Evolutionary conservation across 35 echinoderm and acorn worm genomes (phyloP).

Genomic region (Heliocidaris tuberculata): DNA sequence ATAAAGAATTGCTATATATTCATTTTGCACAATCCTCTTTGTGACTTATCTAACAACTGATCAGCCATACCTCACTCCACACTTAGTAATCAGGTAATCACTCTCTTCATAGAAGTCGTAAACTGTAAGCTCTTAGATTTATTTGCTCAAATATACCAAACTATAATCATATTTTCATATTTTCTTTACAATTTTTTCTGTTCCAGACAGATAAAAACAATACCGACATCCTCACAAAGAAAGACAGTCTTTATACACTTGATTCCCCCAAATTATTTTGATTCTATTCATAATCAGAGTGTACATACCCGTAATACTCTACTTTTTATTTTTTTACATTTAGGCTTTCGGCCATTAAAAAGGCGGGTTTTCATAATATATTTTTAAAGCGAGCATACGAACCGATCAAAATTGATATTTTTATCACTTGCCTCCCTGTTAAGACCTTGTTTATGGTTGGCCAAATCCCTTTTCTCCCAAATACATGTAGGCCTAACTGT

Average conservation of each 20-base stretch:
- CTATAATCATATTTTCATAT: neutral
- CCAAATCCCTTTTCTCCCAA: no score
- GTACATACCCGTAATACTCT: conserved; percentile 1
- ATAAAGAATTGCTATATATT: neutral
- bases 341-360: neutral
- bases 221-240: neutral
- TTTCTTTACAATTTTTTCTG: neutral
- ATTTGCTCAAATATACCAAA: neutral
- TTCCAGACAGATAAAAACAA: conserved; percentile 6
- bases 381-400: neutral
- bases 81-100: neutral
- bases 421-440: no score
- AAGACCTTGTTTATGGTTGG: no score
- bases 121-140: neutral
- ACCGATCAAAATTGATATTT: neutral
- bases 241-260: neutral
- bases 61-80: neutral
- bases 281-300: neutral
- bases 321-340: neutral
- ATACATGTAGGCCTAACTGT: no score
- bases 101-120: neutral
- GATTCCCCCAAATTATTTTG: neutral
- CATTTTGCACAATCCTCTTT: neutral
- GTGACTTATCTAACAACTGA: neutral
- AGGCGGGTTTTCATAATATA: neutral